Base-by-base conservation (phyloP, 2,888 invertebrate genomes). In the Sinhomidia bicolor region DNA sequence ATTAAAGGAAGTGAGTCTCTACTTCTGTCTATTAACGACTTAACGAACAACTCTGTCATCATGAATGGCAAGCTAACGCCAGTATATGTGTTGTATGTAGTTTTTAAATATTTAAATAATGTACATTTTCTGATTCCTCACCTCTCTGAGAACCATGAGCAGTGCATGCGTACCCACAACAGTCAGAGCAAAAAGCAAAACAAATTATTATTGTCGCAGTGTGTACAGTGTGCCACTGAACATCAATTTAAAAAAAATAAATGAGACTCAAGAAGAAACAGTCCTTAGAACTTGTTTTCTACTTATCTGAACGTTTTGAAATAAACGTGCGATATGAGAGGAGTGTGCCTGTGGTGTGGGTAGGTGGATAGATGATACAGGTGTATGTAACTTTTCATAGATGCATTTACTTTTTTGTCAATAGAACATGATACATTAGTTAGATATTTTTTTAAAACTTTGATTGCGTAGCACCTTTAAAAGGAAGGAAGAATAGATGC, bases 261-360 rank as follows among this genome's bases (percentile, higher is more conserved):
- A 60, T 60, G 57, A 60, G 14, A 23, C 23, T 51, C 10, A 12
- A 47, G 17, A 17, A 23, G 17, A 36, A 9, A 29, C 12, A 41
- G 71, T 20, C 80, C 14, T 82, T 80, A 86, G 80, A 85, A 85
- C 86, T 86, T 80, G 80, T 80, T 86, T 86, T 80, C 71, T 57
- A 51, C 36, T 83, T 60, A 41, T 71, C 44, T 83, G 29, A 41
- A n/a, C n/a, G n/a, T 71, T 71, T 71, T 1, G 26, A 76, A 54
- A 76, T 41, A 14, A 54, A 51, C 51, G 12, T 51, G 76, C 32
- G 32, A 17, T 54, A 76, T 32, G 76, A n/a, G 76, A 76, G 5
- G 29, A 10, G 47, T 51, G 76, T 74, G 36, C 23, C 20, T 47
- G 74, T 47, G 23, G 44, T 12, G 47, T n/a, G n/a, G 10, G 47